Base-by-base conservation (phyloP, 2,888 invertebrate species). In the Mesorhabditis spiculigera region DNA sequence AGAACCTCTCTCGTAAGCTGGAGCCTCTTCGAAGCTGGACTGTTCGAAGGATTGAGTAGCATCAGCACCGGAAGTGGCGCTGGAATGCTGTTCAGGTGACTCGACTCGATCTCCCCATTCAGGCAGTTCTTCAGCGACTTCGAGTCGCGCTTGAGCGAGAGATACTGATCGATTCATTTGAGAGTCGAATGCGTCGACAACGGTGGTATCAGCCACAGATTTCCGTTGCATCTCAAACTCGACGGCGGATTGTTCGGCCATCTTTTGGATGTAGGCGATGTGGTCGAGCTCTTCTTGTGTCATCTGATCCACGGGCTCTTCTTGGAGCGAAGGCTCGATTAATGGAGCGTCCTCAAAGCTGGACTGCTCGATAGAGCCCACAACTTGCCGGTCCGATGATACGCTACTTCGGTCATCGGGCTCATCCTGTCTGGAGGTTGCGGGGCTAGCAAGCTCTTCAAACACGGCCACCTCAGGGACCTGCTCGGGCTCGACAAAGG, bases 271-370 rank as follows among this genome's bases (percentile, higher is more conserved):
- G 41, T 41, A 71, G 45, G 70, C 68, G 16, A 76, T 76, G 61
- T 76, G 76, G 41, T 74, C 76, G 10, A 74, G 8, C n/a, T 75
- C 75, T 70, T 75, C 74, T 5, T 72, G 68, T 0, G 73, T 75
- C 42, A 75, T 45, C 58, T 71, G 67, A 8, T 69, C 65, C 65
- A 62, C 67, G 10, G 50, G 62, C 43, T 44, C 63, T 5, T 41
- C 5, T 16, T 68, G 61, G n/a, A 6, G 41, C 16, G 68, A 68
- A 45, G 69, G 67, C 10, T 63, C 63, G 13, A 5, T 42, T 61
- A 70, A 63, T 41, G 63, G 45, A 10, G 63, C 63, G 10, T 58
- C 16, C 28, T 73, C 71, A 63, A 73, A 71, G 16, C 70, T 72
- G 8, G 68, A 69, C 42, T 70, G 69, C 41, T 73, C 66, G n/a